Base-by-base conservation (phyloP, 92 coral and sea anemone genomes). In the Epizoanthus stellaris region DNA sequence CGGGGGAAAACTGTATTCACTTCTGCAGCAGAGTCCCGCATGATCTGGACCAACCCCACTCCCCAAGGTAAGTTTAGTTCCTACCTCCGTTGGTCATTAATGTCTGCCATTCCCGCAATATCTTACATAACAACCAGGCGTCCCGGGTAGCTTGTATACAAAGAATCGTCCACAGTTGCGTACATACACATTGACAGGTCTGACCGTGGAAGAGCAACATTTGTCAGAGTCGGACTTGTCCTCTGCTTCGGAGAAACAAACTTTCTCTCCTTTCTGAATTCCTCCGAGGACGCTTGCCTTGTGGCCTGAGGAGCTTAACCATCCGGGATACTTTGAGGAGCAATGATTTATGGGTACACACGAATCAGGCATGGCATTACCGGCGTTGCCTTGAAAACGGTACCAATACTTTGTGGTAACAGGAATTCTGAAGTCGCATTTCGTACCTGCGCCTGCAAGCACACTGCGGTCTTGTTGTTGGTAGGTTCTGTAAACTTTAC, bases 371-470 rank as follows among this genome's bases (percentile, higher is more conserved):
- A 84, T 84, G 10, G 61, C 76, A 13, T 60, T 73, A 5, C 88
- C 88, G 15, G 88, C 88, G 25, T 25, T 54, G 20, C 88, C 88
- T 58, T 25, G 57, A 74, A 84, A 84, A 30, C 88, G 81, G 80
- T 84, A 84, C 88, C 88, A 84, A 58, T 68, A 56, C 40, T 3
- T 73, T 15, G 8, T 82, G 13, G 73, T 16, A 11, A 34, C 45
- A 40, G 77, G 77, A 34, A 72, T 12, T 72, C 77, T 72, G 34
- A 72, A 43, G 77, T 72, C 77, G 60, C 77, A 72, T 6, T 45
- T 43, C 23, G 17, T 72, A 12, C 77, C 77, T 43, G 60, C 77
- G 36, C 77, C 77, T n/a, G 60, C 77, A 57, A 72, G 38, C n/a
- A 72, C 56, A 23, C 77, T 72, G 60, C 77, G 77, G 58, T 72